Base-by-base conservation (phyloP, 2,888 invertebrate species). In the Melipona bicolor region DNA sequence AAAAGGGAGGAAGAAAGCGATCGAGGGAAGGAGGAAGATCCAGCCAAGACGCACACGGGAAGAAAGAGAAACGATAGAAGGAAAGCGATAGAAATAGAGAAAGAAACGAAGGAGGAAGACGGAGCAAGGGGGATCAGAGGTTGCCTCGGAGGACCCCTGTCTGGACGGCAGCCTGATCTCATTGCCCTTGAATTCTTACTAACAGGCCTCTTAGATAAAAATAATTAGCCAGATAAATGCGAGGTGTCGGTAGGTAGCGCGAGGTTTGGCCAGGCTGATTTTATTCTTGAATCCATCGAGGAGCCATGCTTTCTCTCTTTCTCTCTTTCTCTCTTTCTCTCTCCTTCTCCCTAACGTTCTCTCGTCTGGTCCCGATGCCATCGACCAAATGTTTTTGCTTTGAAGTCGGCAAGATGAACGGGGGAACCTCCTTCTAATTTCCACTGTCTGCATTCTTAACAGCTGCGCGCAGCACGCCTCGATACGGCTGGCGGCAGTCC, bases 141-240 rank as follows among this genome's bases (percentile, higher is more conserved):
- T 69, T 21, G 27, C 27, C 50, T 59, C 75, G 65, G 71, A 43
- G 65, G 71, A 43, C 50, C 68, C 81, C 76, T 83, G 83, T 87
- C 89, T 87, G 88, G 89, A 90, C 86, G 87, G 80, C 79, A 21
- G 69, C 84, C 88, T 88, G 91, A 93, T 92, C 92, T 91, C 93
- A 89, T 91, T 93, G 93, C 91, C 93, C 93, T 94, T 94, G 93
- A 93, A 94, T 93, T 92, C 92, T 89, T 85, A 87, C 92, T 90
- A 91, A 90, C 90, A 67, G 87, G 87, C 87, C 89, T 91, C 86
- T 92, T 92, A 92, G 94, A 92, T 94, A 92, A 94, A 94, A 93
- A 94, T 94, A 94, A 94, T 94, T 94, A 93, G 85, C 88, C 88
- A 88, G 89, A 92, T 92, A 90, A 92, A 92, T 84, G 89, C 81